Evolutionary conservation across 1,140 invertebrate genomes (phyloP).

Genomic region (Drosophila busckii): DNA sequence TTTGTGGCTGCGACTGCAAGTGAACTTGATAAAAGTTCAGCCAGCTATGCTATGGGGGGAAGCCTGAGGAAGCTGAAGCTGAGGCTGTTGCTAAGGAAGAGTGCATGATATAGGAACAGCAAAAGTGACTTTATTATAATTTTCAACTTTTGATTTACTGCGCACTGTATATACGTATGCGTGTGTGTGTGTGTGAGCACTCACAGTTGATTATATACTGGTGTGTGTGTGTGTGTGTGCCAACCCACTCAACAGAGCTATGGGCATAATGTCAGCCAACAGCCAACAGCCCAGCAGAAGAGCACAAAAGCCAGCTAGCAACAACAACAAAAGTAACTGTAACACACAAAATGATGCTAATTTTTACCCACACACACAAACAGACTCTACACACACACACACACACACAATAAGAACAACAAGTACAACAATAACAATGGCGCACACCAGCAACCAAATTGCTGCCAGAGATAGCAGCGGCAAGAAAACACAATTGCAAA

Average conservation of each 20-base stretch:
- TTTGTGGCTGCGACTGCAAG: conserved; percentile 65
- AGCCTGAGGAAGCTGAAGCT: no score
- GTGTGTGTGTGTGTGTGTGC: conserved; percentile 16
- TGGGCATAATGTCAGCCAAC: conserved; percentile 20
- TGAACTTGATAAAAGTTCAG: conserved; percentile 70
- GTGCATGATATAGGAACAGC: conserved; percentile 63
- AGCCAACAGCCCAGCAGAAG: conserved; percentile 14
- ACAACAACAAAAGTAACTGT: conserved; percentile 9
- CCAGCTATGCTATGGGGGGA: conserved; percentile 13
- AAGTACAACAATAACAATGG: conserved; percentile 16
- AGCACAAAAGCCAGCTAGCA: conserved; percentile 54
- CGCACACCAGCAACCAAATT: conserved; percentile 24
- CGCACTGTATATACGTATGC: conserved; percentile 10
- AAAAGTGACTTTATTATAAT: conserved; percentile 76
- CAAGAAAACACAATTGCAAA: conserved; percentile 65
- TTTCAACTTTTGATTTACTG: conserved; percentile 76
- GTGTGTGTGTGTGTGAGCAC: conserved; percentile 3
- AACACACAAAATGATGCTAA: conserved; percentile 65
- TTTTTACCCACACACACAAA: conserved; percentile 48
- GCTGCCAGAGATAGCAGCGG: conserved; percentile 50
- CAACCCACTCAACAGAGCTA: conserved; percentile 14
- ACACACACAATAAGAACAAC: conserved; percentile 20
- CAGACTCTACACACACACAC: conserved; percentile 8
- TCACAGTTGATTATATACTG: conserved; percentile 30
- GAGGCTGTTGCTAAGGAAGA: not conserved